Conservation (phyloP, 1,140 invertebrate species). For the Platorchestia sp. region DNA sequence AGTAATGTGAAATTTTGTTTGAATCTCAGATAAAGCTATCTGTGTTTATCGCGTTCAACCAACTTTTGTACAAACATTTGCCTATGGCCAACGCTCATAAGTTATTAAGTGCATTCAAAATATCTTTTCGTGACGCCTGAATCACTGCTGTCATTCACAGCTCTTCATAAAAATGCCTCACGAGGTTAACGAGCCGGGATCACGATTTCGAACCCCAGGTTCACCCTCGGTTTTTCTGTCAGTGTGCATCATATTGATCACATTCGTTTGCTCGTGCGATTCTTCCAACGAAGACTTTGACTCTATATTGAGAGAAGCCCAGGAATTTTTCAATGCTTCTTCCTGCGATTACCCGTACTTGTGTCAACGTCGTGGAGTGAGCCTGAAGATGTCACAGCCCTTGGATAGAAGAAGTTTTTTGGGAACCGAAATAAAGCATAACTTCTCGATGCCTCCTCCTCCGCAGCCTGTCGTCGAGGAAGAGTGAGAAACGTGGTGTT, state of each 20-base stretch:
- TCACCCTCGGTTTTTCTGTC: not conserved
- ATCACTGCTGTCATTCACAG: too few species aligned
- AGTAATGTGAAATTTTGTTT: not conserved
- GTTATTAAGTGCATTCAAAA: not conserved
- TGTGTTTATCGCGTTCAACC: not conserved
- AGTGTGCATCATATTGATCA: not conserved
- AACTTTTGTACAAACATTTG: not conserved
- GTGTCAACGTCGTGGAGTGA: not conserved
- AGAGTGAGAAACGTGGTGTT: not conserved
- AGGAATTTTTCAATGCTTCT: not conserved
- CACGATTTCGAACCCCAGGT: not conserved
- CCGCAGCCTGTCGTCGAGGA: not conserved
- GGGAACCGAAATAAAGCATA: not conserved
- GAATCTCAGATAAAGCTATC: not conserved
- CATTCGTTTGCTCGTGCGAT: not conserved
- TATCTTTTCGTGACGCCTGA: too few species aligned
- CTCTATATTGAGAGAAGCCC: not conserved
- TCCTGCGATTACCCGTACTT: not conserved
- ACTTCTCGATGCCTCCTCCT: not conserved
- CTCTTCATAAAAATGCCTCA: not conserved
- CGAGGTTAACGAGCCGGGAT: not conserved
- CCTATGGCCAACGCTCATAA: not conserved
- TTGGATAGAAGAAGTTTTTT: not conserved
- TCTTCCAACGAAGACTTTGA: not conserved
- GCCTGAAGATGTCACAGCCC: not conserved